Evolutionary conservation across 2,888 invertebrate species (phyloP).

Genomic region (Clunio marinus): DNA sequence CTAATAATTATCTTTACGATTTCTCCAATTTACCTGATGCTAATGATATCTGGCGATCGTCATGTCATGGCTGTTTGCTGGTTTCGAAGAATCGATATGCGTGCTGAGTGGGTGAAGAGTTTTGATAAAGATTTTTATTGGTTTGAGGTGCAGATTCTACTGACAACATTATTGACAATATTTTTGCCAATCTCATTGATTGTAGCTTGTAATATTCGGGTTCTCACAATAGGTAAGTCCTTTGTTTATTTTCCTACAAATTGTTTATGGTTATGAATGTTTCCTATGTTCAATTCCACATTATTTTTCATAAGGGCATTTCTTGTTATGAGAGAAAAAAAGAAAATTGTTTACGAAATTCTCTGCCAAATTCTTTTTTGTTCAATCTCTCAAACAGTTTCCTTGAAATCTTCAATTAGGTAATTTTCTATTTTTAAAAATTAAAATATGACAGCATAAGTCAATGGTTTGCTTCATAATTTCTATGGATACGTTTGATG

Average conservation of each 20-base stretch:
- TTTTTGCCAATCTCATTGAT: conserved; percentile 56
- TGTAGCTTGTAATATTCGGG: conserved; percentile 58
- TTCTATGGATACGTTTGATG: background rate
- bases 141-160: conserved; percentile 50
- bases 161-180: conserved; percentile 55
- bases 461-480: too few species aligned
- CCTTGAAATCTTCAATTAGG: too few species aligned
- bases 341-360: too few species aligned
- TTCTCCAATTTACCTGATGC: conserved; percentile 55
- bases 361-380: too few species aligned
- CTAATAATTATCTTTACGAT: conserved; percentile 53
- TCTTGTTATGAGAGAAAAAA: background rate
- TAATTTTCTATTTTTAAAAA: too few species aligned
- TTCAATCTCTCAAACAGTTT: too few species aligned
- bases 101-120: conserved; percentile 49
- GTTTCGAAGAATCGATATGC: conserved; percentile 53
- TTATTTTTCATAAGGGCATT: too few species aligned
- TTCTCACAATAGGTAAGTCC: conserved; percentile 45
- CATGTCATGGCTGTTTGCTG: conserved; percentile 54
- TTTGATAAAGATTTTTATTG: conserved; percentile 33
- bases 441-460: too few species aligned
- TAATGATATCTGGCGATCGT: conserved; percentile 55
- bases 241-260: too few species aligned
- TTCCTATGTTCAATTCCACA: too few species aligned
- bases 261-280: too few species aligned